Conservation (phyloP, 1,140 invertebrate species). For the Pogonognathellus flavescens region DNA sequence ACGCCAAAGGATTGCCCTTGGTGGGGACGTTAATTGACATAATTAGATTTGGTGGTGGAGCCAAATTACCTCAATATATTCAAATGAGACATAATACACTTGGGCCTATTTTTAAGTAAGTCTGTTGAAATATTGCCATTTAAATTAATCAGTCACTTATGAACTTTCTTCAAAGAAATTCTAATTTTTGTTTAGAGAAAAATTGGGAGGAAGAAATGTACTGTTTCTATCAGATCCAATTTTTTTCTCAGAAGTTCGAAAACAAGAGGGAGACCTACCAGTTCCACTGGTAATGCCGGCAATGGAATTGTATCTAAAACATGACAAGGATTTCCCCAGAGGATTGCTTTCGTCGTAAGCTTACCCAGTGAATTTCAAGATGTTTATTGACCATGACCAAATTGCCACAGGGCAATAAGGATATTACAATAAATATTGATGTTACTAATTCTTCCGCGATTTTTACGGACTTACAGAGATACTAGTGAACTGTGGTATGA, state of each 20-base stretch:
- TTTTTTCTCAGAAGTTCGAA: neutral
- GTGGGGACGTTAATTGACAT: neutral
- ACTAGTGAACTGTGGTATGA: neutral
- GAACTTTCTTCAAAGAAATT: no score
- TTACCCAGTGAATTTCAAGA: no score
- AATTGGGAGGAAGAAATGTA: neutral
- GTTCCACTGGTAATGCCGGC: neutral
- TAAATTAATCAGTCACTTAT: neutral
- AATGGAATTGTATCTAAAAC: neutral
- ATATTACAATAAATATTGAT: no score
- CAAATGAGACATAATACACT: neutral
- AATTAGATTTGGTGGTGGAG: neutral
- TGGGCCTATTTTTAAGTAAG: neutral
- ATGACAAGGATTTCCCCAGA: neutral
- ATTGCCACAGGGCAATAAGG: no score
- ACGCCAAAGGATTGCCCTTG: neutral
- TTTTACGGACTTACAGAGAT: neutral
- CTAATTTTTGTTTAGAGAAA: neutral
- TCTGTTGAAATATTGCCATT: neutral
- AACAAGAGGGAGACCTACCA: constrained; percentile 6
- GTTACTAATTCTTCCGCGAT: no score
- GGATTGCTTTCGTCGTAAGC: neutral
- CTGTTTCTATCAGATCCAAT: neutral
- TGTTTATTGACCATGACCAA: no score
- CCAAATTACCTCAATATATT: constrained; percentile 1